A percentile compares a stretch with the other conserved stretches of the same genome.
Conservation (phyloP, 1,140 invertebrate species). For the Brachionus manjavacas region DNA sequence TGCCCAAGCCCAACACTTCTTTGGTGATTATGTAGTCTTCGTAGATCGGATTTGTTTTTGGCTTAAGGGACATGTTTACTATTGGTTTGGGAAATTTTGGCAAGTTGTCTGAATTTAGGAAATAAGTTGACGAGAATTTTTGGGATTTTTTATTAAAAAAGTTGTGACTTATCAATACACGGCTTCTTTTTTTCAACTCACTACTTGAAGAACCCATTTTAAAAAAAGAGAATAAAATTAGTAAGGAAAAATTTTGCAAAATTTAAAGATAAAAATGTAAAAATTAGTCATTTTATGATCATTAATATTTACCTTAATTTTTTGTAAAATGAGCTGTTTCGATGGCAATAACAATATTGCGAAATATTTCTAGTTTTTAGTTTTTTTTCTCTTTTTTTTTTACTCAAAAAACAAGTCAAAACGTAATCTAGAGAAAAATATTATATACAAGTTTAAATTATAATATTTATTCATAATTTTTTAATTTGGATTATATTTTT, state of each 20-base stretch:
- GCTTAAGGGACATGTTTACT: background rate
- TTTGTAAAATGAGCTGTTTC: background rate
- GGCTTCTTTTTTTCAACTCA: background rate
- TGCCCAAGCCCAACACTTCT: constrained; percentile 89
- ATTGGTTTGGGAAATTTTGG: background rate
- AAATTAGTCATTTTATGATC: background rate
- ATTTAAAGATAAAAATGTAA: background rate
- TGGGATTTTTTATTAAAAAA: background rate
- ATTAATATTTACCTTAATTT: background rate
- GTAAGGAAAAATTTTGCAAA: background rate
- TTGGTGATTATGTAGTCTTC: constrained; percentile 90
- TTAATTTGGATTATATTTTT: background rate
- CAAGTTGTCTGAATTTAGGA: background rate
- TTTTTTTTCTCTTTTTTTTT: background rate
- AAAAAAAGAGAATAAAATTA: constrained; percentile 1
- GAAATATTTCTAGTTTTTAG: background rate
- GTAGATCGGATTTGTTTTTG: constrained; percentile 70
- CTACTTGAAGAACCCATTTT: background rate
- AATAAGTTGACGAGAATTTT: background rate
- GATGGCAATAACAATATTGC: background rate
- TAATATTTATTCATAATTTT: background rate
- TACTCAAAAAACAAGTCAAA: background rate
- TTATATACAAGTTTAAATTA: background rate
- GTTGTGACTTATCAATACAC: background rate
- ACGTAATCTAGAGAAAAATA: background rate